Conservation (phyloP, 2,113 vertebrate species). For the Solenodon paradoxus region DNA sequence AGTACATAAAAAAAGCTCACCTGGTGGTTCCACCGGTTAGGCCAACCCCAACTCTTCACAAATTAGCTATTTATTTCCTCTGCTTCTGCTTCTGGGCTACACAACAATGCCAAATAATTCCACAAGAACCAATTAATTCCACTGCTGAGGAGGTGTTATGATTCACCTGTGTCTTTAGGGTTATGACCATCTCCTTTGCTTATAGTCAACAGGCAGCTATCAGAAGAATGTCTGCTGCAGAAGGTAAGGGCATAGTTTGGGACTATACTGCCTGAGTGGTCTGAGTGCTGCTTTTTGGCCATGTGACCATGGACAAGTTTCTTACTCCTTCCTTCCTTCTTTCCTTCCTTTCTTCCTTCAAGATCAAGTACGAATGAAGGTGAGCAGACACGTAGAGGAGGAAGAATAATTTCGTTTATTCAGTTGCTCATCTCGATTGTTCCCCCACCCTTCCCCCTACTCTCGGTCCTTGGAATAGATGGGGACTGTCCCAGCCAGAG, state of each 20-base stretch:
- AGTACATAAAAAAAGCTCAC: background rate
- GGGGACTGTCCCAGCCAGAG: no score
- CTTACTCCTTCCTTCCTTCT: no score
- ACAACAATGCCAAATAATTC: background rate
- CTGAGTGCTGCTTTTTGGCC: background rate
- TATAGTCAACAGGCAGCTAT: background rate
- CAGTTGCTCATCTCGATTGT: no score
- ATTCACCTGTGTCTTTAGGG: background rate
- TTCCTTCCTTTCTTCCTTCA: no score
- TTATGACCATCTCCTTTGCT: background rate
- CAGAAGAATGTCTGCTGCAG: background rate
- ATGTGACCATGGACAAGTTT: no score
- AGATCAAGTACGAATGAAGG: no score
- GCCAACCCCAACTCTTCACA: background rate
- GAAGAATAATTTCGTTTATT: no score
- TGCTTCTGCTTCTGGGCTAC: background rate
- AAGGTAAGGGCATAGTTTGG: background rate
- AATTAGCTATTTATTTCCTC: background rate
- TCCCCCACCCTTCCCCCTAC: no score
- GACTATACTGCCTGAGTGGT: background rate
- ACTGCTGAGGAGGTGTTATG: background rate
- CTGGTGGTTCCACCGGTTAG: background rate
- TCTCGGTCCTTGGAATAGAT: no score
- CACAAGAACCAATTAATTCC: background rate
- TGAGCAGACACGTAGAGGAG: no score